These are phyloP conservation scores for Chydorus sphaericus DNA, from an alignment of 2,888 invertebrate genomes.

Conservation along the genomic window DNA sequence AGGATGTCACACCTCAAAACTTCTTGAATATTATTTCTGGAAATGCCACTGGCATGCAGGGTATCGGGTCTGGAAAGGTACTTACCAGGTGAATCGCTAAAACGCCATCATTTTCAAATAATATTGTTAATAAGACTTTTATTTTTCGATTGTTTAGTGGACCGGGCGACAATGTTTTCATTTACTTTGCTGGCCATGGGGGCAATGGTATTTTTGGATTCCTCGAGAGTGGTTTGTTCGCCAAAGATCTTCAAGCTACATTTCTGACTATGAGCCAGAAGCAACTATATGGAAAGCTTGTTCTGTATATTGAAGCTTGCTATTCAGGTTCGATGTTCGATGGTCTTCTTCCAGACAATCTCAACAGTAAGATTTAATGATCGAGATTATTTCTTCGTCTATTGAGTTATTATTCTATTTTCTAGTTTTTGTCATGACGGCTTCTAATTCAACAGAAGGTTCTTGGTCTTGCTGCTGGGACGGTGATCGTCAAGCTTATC, in stretches of 20 bases:
- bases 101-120: too few relatives aligned
- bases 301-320: conserved; percentile 45
- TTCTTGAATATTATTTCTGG: conserved; percentile 41
- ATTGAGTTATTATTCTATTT: conserved; percentile 13
- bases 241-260: conserved; percentile 23
- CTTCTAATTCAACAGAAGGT: conserved; percentile 40
- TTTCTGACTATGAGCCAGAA: conserved; percentile 30
- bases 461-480: conserved; percentile 44
- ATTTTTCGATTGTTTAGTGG: too few relatives aligned
- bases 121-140: too few relatives aligned
- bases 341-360: conserved; percentile 33
- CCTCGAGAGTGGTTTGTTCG: conserved; percentile 31
- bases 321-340: conserved; percentile 46
- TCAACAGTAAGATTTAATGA: conserved; percentile 29
- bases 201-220: conserved; percentile 40
- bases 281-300: conserved; percentile 34
- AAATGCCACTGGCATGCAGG: conserved; percentile 30
- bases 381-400: conserved; percentile 1
- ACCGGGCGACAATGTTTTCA: conserved; percentile 40
- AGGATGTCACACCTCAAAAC: conserved; percentile 38
- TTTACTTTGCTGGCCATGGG: conserved; percentile 46
- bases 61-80: conserved; percentile 36
- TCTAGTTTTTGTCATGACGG: conserved; percentile 42
- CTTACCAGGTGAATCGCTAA: conserved; percentile 32
- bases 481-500: conserved; percentile 31